Evolutionary conservation across 2,113 vertebrate species (phyloP), one percentile per base, ranked within the genome.

Genomic region (Hippocampus zosterae): DNA sequence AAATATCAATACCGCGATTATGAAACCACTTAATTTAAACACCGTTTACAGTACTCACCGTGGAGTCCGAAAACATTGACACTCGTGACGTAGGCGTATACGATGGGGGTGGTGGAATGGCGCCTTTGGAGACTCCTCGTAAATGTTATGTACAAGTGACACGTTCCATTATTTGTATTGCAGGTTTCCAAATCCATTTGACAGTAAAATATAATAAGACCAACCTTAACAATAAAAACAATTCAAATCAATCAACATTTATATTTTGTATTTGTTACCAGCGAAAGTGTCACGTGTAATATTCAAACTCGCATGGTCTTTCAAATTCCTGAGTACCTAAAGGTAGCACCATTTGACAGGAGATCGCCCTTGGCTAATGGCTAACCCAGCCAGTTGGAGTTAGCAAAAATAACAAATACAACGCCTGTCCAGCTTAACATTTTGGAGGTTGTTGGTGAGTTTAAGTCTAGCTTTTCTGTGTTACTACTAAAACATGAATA

Each of bases 361-460:
- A 77, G 74, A 72, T 67, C 79, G 80, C 76, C 79, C 82, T 85
- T 80, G 63, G 63, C 63, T 65, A 65, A 65, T 65, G 41, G 77
- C 23, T 80, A 81, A 46, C 79, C 5, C 37, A 62, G 66, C 42
- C 79, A 77, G 46, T 65, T 25, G 19, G 9, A 71, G 77, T 71
- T 65, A 75, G 37, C 29, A 65, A 66, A 66, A 44, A 71, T 15
- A 65, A 50, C 52, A n/a, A 41, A 3, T 16, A 56, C 33, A 5
- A n/a, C 25, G 19, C 12, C 50, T 68, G 16, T 12, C 16, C 5
- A 13, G 2, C 52, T 27, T 25, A 50, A 50, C 68, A 11, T n/a
- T n/a, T 61, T 63, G 59, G 10, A 78, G 59, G 64, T 12, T 64
- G 12, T 65, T 8, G 81, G 85, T 88, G 69, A 88, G 85, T 85